phyloP scores from a whole-genome alignment of 2,888 invertebrate genomes.

The Spodoptera littoralis region DNA sequence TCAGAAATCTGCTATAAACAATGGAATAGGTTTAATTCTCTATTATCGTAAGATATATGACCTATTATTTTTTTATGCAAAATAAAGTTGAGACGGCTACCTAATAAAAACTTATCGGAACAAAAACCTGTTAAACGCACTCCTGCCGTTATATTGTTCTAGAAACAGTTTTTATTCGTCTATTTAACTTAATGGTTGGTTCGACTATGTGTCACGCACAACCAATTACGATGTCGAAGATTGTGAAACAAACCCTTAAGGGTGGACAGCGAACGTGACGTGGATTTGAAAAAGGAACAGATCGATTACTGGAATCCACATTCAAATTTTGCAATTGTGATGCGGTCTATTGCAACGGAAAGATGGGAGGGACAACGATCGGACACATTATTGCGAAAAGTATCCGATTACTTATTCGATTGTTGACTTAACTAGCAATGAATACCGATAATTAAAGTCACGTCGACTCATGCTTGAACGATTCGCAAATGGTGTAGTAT shows the following conservation, averaged over 20 bases:
- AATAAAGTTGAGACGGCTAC: no score
- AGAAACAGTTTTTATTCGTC: slow-evolving; percentile 11
- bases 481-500: slow-evolving; percentile 28
- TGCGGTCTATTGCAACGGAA: slow-evolving; percentile 20
- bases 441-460: slow-evolving; percentile 30
- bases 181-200: slow-evolving; percentile 13
- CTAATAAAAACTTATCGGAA: no score
- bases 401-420: slow-evolving; percentile 21
- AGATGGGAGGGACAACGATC: slow-evolving; percentile 21
- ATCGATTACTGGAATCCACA: slow-evolving; percentile 27
- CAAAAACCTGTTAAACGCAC: no score
- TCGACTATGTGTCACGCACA: slow-evolving; percentile 16
- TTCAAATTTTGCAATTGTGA: slow-evolving; percentile 28
- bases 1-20: no score
- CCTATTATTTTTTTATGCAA: no score
- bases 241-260: slow-evolving; percentile 27
- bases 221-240: slow-evolving; percentile 21
- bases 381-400: slow-evolving; percentile 43
- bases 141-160: slow-evolving; percentile 10
- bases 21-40: no score
- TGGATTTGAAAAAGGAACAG: slow-evolving; percentile 38
- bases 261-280: background rate
- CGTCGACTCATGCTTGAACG: slow-evolving; percentile 29
- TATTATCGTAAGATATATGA: no score
- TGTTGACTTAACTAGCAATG: slow-evolving; percentile 21